Percentiles rank a stretch among this genome's conserved stretches.
phyloP scores from a whole-genome alignment of 2,797 vertebrate genomes.

The Tapirus indicus region DNA sequence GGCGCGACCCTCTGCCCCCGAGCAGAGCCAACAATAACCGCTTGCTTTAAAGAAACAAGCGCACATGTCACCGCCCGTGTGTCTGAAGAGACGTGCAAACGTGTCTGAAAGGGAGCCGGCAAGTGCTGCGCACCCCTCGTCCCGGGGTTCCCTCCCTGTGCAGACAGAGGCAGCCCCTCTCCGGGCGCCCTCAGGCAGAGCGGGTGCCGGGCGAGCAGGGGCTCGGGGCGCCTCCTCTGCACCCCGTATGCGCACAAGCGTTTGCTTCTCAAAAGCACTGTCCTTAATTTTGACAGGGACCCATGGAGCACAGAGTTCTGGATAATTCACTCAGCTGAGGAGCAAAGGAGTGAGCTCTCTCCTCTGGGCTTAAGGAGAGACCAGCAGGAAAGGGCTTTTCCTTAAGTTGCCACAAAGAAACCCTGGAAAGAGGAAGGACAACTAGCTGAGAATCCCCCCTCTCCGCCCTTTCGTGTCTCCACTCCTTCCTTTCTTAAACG shows the following conservation, averaged over 20 bases:
- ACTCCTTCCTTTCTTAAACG: neutral
- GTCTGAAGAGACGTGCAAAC: neutral
- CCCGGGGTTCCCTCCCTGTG: neutral
- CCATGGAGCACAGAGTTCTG: too few relatives aligned
- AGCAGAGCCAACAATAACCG: neutral
- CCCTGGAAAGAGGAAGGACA: too few relatives aligned
- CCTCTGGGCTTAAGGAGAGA: neutral
- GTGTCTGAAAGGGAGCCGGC: neutral
- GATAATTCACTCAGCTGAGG: too few relatives aligned
- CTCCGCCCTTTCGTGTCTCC: fast-evolving
- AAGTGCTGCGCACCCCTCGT: fast-evolving
- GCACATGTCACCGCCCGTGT: fast-evolving
- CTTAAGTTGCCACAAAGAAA: too few relatives aligned
- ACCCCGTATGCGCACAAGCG: neutral
- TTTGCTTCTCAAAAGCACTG: neutral
- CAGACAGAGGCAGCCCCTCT: neutral
- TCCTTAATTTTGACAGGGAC: neutral
- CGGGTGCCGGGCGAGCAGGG: too few relatives aligned
- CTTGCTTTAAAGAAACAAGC: neutral
- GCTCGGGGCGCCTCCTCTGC: too few relatives aligned
- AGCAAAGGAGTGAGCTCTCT: fast-evolving
- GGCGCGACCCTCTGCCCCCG: neutral
- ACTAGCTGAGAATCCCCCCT: neutral
- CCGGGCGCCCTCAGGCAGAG: neutral
- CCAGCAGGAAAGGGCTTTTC: neutral